phyloP scores from a whole-genome alignment of 2,113 vertebrate genomes.

The Cebidichthys violaceus region DNA sequence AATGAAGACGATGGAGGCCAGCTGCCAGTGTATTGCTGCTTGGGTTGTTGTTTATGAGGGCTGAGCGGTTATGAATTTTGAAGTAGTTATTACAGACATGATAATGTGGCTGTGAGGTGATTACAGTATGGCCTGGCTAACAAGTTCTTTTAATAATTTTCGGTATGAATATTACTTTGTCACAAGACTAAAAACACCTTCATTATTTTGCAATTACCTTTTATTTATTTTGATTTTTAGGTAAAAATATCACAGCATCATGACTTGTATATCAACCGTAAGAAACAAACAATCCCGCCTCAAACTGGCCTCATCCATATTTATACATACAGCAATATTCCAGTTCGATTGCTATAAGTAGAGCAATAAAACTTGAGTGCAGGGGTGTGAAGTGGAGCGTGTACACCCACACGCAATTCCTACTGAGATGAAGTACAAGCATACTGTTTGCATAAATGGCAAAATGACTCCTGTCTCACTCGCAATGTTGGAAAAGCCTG shows the following conservation, averaged over 20 bases:
- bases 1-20: constrained; percentile 24
- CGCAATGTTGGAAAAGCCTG: neutral
- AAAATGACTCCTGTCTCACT: neutral
- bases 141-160: neutral
- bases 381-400: neutral
- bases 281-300: constrained; percentile 17
- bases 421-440: constrained; percentile 5
- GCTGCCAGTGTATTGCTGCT: neutral
- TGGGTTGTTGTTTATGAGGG: constrained; percentile 27
- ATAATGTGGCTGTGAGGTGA: constrained; percentile 25
- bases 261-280: neutral
- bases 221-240: neutral
- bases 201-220: neutral
- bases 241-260: neutral
- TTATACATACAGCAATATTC: constrained; percentile 54
- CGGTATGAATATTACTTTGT: neutral
- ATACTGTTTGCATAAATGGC: constrained; percentile 5
- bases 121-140: neutral
- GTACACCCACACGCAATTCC: neutral
- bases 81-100: constrained; percentile 10
- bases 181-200: neutral
- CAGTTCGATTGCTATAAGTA: constrained; percentile 13
- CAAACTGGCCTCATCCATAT: constrained; percentile 53
- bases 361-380: constrained; percentile 9
- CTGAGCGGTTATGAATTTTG: constrained; percentile 40